Evolutionary conservation across 2,888 invertebrate genomes (phyloP).

Genomic region (Amphiduros pacificus): DNA sequence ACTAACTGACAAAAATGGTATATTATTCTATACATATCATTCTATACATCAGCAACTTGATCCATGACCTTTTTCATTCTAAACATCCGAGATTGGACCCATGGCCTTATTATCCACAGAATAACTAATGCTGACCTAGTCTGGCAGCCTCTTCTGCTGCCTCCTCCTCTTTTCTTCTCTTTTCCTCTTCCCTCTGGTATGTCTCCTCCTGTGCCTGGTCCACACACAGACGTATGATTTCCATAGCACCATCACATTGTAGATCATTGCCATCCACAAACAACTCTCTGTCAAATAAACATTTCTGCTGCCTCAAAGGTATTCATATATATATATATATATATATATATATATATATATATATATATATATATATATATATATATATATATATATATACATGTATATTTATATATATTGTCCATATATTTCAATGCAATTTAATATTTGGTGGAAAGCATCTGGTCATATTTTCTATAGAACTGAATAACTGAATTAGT

Average conservation of each 20-base stretch:
- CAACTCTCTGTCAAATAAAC: conserved; percentile 49
- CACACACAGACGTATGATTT: conserved; percentile 49
- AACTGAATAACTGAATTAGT: not conserved
- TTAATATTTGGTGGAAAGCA: not conserved
- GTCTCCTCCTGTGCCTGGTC: conserved; percentile 52
- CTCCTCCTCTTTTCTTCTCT: conserved; percentile 43
- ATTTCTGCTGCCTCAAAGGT: no score
- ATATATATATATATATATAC: not conserved
- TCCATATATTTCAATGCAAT: not conserved
- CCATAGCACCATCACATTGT: conserved; percentile 52
- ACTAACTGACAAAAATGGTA: no score
- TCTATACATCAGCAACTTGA: no score
- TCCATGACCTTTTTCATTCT: not conserved
- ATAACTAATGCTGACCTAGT: not conserved
- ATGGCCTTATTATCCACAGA: not conserved
- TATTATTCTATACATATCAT: no score
- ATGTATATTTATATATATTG: not conserved
- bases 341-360: not conserved
- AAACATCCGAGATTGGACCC: not conserved
- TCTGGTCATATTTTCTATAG: not conserved
- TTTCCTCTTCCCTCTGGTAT: conserved; percentile 43
- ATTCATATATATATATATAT: not conserved
- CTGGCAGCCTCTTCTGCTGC: conserved; percentile 29
- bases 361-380: not conserved
- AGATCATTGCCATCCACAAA: conserved; percentile 58